Conservation (phyloP, 1,140 invertebrate species). For the Bombus turneri region DNA sequence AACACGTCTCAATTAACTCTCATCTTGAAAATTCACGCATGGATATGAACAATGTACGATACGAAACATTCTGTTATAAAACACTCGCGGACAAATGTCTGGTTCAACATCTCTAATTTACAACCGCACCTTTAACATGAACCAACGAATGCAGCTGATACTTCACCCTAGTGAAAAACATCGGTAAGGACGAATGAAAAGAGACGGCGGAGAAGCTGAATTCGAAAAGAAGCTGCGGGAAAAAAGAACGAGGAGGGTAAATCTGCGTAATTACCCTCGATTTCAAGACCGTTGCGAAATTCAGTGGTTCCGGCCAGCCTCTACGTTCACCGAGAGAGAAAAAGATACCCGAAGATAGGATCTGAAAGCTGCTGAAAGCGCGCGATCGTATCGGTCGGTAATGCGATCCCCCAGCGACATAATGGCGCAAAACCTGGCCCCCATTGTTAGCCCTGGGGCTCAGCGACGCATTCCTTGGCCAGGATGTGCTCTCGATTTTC, state of each 20-base stretch:
- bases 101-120: background rate
- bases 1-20: background rate
- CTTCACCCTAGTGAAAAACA: background rate
- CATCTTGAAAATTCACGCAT: background rate
- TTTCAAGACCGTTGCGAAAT: slow-evolving; percentile 49
- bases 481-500: slow-evolving; percentile 70
- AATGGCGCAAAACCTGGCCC: slow-evolving; percentile 67
- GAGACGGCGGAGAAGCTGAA: background rate
- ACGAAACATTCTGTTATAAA: background rate
- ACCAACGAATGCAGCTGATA: background rate
- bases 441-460: slow-evolving; percentile 62
- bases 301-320: slow-evolving; percentile 41
- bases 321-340: slow-evolving; percentile 41
- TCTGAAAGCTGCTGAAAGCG: slow-evolving; percentile 61
- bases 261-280: slow-evolving; percentile 51
- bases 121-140: background rate
- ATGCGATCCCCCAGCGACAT: slow-evolving; percentile 68
- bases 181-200: background rate
- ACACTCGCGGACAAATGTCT: background rate
- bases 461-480: slow-evolving; percentile 54
- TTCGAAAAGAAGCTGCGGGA: slow-evolving; percentile 1
- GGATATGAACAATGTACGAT: background rate
- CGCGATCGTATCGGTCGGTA: slow-evolving; percentile 64
- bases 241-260: slow-evolving; percentile 19
- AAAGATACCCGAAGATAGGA: slow-evolving; percentile 59